Evolutionary conservation across 37 sponge, comb jelly and placozoan species (phyloP).

Genomic region (Ianthella basta): DNA sequence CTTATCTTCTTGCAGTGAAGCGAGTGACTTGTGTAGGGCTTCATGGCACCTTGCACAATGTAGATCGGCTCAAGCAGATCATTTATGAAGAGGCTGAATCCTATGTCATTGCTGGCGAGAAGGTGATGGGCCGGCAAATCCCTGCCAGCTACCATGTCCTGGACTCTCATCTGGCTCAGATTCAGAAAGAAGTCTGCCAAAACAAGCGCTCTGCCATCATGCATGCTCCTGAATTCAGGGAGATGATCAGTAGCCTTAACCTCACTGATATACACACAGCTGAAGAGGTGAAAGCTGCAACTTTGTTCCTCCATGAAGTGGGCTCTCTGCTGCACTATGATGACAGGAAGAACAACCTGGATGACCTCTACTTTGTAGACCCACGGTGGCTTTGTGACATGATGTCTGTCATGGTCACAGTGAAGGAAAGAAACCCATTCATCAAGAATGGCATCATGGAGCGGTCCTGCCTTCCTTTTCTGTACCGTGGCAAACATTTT

Average conservation of each 20-base stretch:
- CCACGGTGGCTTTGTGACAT: slow-evolving; percentile 76
- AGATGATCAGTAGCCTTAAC: slow-evolving; percentile 25
- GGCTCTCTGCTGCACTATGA: slow-evolving; percentile 72
- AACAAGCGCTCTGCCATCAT: slow-evolving; percentile 38
- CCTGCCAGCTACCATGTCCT: slow-evolving; percentile 61
- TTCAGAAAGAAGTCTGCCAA: slow-evolving; percentile 14
- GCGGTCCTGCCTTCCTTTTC: slow-evolving; percentile 23
- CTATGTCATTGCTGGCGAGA: slow-evolving; percentile 12
- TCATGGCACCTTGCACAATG: slow-evolving; percentile 38
- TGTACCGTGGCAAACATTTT: slow-evolving; percentile 53
- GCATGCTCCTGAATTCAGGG: slow-evolving; percentile 37
- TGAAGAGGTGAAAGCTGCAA: slow-evolving; percentile 50
- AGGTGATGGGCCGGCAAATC: slow-evolving; percentile 62
- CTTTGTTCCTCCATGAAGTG: slow-evolving; percentile 51
- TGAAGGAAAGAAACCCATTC: slow-evolving; percentile 47
- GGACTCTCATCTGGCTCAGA: slow-evolving; percentile 16
- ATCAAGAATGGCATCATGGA: slow-evolving; percentile 70
- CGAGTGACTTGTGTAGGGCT: slow-evolving; percentile 22
- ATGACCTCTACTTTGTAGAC: slow-evolving; percentile 74
- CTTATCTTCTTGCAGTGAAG: background rate
- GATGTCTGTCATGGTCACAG: slow-evolving; percentile 73
- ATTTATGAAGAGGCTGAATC: slow-evolving; percentile 60
- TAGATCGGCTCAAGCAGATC: slow-evolving; percentile 26
- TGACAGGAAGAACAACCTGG: slow-evolving; percentile 51
- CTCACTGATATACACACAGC: slow-evolving; percentile 37